Base-by-base conservation (phyloP, 2,888 invertebrate genomes). In the Rhamphomyia laevipes region DNA sequence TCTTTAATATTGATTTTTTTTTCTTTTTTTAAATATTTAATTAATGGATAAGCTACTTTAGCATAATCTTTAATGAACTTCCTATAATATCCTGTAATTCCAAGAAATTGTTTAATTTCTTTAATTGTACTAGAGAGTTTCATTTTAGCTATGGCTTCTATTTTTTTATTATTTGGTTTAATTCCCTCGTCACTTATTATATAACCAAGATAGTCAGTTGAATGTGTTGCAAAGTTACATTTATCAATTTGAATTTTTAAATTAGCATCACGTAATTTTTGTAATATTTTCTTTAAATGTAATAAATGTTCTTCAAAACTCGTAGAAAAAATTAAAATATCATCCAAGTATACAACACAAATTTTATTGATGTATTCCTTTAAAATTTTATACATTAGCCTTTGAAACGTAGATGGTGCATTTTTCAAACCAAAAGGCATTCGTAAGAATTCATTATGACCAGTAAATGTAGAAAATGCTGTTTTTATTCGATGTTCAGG, bases 261-360 rank as follows among this genome's bases (percentile, higher is more conserved):
- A 7, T 45, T 49, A 12, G 3, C 15, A 5, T 46, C 18, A 23
- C n/a, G 17, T 35, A 43, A n/a, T 33, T 33, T 30, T 15, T 17
- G 17, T 3, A 45, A 45, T 12, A 21, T 15, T 43, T 43, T 27
- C 17, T 35, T 5, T 13, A 35, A 35, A 35, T 5, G 5, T 6
- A 35, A 37, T 17, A 57, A 47, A 45, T 60, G 60, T 51, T 62
- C 61, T 49, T 62, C 57, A 12, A 62, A 44, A 21, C 52, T 54
- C 13, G 53, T 57, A 3, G 50, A 54, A 43, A 56, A 60, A 10
- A 61, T 51, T 10, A 64, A 52, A 2, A 59, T 57, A 41, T 62
- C 61, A 45, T 63, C 63, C 43, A 60, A 51, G 48, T 59, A 63
- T 9, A 45, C 48, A 17, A 45, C 6, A 18, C 45, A 45, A 5